Evolutionary conservation across 2,113 vertebrate genomes (phyloP), one percentile per base, ranked within the genome.

Genomic region (Hippocampus guttulatus): DNA sequence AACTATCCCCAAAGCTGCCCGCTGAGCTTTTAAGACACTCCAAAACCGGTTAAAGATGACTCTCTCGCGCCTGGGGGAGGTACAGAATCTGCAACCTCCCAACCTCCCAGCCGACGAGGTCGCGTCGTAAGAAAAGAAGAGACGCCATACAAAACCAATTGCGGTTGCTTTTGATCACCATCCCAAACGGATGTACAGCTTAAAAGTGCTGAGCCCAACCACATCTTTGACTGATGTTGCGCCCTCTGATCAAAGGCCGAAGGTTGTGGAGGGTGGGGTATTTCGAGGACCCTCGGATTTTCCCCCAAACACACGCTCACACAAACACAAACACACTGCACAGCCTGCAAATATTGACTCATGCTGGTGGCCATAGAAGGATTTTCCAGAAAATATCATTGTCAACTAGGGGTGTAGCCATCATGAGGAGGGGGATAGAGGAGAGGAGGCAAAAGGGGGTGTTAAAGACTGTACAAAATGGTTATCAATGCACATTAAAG

Each of bases 201-300:
- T 77, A 55, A 84, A 88, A 78, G 57, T 75, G 79, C 76, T 75
- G 78, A 81, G 70, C 27, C 71, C 52, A 20, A 65, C 62, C 75
- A 84, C 71, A 82, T 76, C 73, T 81, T 79, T 80, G 77, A 84
- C 69, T 77, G 73, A 82, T 80, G 70, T 72, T 81, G 63, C 21
- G 45, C 71, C 60, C 71, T 70, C n/a, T 70, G 81, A 79, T 84
- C 74, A 86, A 90, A 84, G 80, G 81, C 75, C 69, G 70, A 79
- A 83, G 81, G 80, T 88, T 78, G 83, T 58, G 21, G 60, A 78
- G 71, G 64, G 72, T 68, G 74, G 80, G 69, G 68, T 61, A 38
- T 57, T 71, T 61, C 47, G 71, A 64, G 30, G 41, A 27, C 4
- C 30, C 62, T 9, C 41, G 51, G 71, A 63, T 63, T 63, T 30